Conservation (phyloP, 2,113 vertebrate species). For the Ictalurus punctatus region DNA sequence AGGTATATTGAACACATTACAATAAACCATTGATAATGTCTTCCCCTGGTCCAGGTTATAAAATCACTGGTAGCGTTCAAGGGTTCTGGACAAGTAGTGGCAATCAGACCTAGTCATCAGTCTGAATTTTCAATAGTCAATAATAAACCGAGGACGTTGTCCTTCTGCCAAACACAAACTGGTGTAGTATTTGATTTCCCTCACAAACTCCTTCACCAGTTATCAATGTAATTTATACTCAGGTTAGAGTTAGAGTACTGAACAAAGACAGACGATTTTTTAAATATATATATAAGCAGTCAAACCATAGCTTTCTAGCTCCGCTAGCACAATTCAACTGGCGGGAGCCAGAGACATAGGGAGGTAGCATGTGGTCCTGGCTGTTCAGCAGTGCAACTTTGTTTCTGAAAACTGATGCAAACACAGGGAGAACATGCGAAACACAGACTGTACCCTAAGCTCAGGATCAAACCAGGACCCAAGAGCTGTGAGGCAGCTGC, state of each 20-base stretch:
- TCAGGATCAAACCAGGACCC: not conserved
- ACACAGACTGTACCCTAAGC: not conserved
- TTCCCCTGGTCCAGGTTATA: not conserved
- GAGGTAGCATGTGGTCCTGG: not conserved
- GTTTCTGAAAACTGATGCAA: not conserved
- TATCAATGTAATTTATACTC: not conserved
- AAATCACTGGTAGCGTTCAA: not conserved
- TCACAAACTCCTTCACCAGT: not conserved
- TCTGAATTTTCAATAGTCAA: not conserved
- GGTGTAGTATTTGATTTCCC: not conserved
- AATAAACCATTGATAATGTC: not conserved
- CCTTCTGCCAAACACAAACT: not conserved
- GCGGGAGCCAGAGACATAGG: not conserved
- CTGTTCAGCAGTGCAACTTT: not conserved
- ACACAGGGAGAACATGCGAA: not conserved
- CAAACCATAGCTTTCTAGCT: not conserved
- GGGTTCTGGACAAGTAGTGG: not conserved
- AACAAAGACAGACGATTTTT: not conserved
- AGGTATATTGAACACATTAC: not conserved
- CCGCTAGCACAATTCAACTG: not conserved
- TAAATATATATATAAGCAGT: not conserved
- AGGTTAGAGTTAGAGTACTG: not conserved
- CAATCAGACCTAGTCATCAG: not conserved
- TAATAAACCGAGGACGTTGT: not conserved
- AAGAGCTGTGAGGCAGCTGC: not conserved